Evolutionary conservation across 1,140 invertebrate genomes (phyloP), one percentile per base, ranked within the genome.

Genomic region (Trichomalopsis sarcophagae): DNA sequence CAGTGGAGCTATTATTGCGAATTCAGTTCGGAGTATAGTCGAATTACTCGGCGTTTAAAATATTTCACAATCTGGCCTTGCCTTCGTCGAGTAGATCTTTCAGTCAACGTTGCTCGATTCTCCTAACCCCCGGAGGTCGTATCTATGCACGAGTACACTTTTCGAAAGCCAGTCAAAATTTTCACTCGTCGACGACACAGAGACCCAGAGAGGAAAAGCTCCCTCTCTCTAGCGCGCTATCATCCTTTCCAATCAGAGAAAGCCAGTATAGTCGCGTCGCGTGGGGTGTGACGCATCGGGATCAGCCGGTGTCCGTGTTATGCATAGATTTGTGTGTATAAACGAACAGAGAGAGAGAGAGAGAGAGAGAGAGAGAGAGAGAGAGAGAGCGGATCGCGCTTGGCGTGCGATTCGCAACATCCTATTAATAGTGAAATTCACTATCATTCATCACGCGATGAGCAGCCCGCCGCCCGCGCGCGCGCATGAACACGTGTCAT

Each of bases 341-440:
- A 78, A 81, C 17, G 47, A 11, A 66, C 66, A 75, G 50, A 4
- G 77, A 17, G 27, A 27, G 27, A 27, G 27, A 27, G 27, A 27
- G 27, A 27, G 27, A 27, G 27, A 27, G 27, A 27, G 27, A 27
- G 27, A 27, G 27, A 27, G 27, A 27, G 27, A 27, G 27, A 27
- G 27, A 27, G 27, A 27, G 27, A 27, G 27, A 27, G 27, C 27
- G 27, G 27, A 85, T 71, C 73, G 36, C 36, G 73, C 30, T 17
- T 30, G 23, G 40, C 27, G 44, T 68, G 55, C n/a, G 50, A 71
- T 76, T 73, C 68, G 83, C 62, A 80, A 84, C 76, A 80, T 84
- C 50, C 82, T 81, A 84, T 81, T 84, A 84, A 74, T 81, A 81
- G 80, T 82, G 44, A 85, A 81, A 85, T 85, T 85, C 80, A 85